Evolutionary conservation across 2,888 invertebrate species (phyloP), one percentile per base, ranked within the genome.

Genomic region (Cephonodes hylas): DNA sequence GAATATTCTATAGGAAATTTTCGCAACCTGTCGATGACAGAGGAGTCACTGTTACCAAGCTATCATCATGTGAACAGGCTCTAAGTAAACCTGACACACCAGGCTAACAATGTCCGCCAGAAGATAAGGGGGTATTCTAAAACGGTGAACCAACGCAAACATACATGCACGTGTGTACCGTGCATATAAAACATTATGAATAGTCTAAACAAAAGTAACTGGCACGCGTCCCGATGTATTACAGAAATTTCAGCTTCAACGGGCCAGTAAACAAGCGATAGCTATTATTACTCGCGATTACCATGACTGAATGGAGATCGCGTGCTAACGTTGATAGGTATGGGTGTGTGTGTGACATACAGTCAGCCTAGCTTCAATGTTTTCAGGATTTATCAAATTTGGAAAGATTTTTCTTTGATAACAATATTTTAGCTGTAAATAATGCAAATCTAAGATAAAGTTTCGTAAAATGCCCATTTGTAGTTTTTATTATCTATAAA

Each of bases 251-350:
- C 31, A 31, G 53, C 45, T 53, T 18, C 27, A 15, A 48, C 15
- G 10, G 31, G 53, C 53, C 53, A 53, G 53, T 53, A 53, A 53
- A 53, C 27, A 53, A 53, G 53, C 53, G 53, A 31, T 23, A 2
- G 48, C 48, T 48, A 48, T 27, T 31, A 53, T 53, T 53, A 31
- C 10, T 31, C 18, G 18, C 10, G 25, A 25, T 53, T 31, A 53
- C 10, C 10, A 18, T n/a, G 15, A 18, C 8, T 53, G 18, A 25
- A 48, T 18, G 31, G 31, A 10, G 18, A 53, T 31, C 31, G 31
- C 18, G 53, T 48, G 25, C 25, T 25, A n/a, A n/a, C n/a, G 7
- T 27, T n/a, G n/a, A n/a, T n/a, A n/a, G n/a, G n/a, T n/a, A n/a
- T n/a, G n/a, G n/a, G n/a, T n/a, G 5, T 23, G 7, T 27, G 25